Evolutionary conservation across 1,140 invertebrate genomes (phyloP).

Genomic region (Rhizoglyphus robini): DNA sequence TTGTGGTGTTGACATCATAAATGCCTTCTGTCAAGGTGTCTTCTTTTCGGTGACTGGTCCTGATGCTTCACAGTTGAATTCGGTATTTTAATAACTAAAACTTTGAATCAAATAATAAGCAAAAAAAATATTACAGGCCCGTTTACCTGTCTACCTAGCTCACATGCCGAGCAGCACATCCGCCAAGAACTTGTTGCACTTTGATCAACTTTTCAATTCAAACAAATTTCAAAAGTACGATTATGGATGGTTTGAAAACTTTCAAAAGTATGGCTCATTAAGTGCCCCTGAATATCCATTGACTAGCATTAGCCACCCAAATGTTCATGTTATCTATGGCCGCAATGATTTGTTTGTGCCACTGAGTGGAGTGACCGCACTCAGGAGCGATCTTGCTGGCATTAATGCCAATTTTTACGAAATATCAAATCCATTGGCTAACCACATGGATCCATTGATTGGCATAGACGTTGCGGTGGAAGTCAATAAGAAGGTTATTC

Average conservation of each 20-base stretch:
- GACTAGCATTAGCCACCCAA: not conserved
- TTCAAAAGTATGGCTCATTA: constrained; percentile 3
- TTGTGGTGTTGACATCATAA: not conserved
- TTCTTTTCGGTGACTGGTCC: not conserved
- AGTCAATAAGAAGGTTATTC: not conserved
- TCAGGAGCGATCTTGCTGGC: not conserved
- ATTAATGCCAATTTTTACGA: not conserved
- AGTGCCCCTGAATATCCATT: not conserved
- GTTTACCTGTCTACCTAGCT: constrained; percentile 48
- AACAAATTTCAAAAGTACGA: constrained; percentile 4
- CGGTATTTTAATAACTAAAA: not conserved
- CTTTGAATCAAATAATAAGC: not conserved
- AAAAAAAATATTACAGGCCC: not conserved
- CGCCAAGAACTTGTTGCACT: constrained; percentile 53
- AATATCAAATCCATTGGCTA: not conserved
- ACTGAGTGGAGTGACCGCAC: not conserved
- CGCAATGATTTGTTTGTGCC: not conserved
- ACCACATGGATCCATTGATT: constrained; percentile 3
- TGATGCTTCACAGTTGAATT: not conserved
- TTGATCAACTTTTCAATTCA: constrained; percentile 33
- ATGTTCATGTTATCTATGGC: constrained; percentile 11
- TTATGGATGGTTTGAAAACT: constrained; percentile 2
- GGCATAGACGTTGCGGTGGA: not conserved
- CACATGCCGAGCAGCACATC: constrained; percentile 72
- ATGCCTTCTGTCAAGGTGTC: not conserved